Evolutionary conservation across 2,797 vertebrate species (phyloP), one percentile per base, ranked within the genome.

Genomic region (Hephaestus fuliginosus): DNA sequence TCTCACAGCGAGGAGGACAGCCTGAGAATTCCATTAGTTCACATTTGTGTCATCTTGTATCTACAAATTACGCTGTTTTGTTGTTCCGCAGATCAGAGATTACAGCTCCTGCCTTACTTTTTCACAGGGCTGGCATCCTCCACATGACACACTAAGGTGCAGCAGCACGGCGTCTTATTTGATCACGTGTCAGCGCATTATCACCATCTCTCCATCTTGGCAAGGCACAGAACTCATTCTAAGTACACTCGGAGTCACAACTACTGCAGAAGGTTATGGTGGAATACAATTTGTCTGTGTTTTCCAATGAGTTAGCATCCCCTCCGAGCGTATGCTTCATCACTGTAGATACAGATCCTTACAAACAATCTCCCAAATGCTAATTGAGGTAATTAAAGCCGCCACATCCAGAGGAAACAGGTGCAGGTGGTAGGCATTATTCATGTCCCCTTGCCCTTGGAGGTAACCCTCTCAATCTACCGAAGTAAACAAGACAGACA

Each of bases 321-420:
- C 93, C 92, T 93, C 90, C 55, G 81, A 93, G 92, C 86, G 78
- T 89, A 91, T 90, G 91, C 92, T 94, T 90, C 91, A 95, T 95
- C 94, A 94, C 91, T 89, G 91, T 91, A 93, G 93, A 94, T 94
- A 93, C 93, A 90, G 86, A 93, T 94, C 92, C 91, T 92, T 90
- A 92, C 93, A 93, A 95, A 95, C 92, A 94, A 93, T 93, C 94
- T 95, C 92, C 94, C 91, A 94, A 95, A 95, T 95, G 94, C 94
- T 96, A 96, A 96, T 96, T 94, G 93, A 91, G 91, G 93, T 95
- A 96, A 96, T 96, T 96, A 95, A 93, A 94, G 91, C 87, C 80
- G 82, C 90, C 70, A 91, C 94, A 93, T 95, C 93, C 93, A 91
- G 92, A 92, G 91, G 92, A 93, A 94, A 93, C 93, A 94, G 94